Percentiles rank a stretch among this genome's conserved stretches.
These are phyloP conservation scores for Operophtera brumata DNA, from an alignment of 2,888 invertebrate genomes.

Conservation along the genomic window DNA sequence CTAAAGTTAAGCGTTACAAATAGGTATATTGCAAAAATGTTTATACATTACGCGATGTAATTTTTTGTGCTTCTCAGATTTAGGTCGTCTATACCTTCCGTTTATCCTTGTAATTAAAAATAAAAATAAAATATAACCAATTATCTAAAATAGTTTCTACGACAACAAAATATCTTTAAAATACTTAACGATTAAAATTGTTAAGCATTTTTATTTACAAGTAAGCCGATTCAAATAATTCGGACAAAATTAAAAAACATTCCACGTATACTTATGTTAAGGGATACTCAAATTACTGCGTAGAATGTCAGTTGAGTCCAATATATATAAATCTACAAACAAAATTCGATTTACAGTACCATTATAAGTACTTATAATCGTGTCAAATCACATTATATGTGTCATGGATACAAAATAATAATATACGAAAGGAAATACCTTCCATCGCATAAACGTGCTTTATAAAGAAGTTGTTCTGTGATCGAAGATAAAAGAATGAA, in stretches of 20 bases:
- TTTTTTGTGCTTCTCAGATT: conserved; percentile 2
- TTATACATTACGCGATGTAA: background rate
- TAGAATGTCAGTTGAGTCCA: too few species aligned
- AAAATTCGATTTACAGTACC: too few species aligned
- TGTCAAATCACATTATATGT: background rate
- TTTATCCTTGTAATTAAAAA: background rate
- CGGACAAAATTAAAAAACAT: background rate
- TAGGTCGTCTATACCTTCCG: background rate
- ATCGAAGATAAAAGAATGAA: too few species aligned
- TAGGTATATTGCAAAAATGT: background rate
- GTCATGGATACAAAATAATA: background rate
- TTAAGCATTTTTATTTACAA: background rate
- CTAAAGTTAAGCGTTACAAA: conserved; percentile 5
- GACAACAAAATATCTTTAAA: too few species aligned
- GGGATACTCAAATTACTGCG: background rate
- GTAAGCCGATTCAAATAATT: background rate
- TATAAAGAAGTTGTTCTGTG: too few species aligned
- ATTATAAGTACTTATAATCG: too few species aligned
- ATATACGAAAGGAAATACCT: too few species aligned
- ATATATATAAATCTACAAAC: background rate
- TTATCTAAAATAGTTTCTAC: background rate
- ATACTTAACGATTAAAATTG: too few species aligned
- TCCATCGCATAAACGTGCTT: background rate
- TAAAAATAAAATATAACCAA: too few species aligned
- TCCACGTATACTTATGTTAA: background rate